Base-by-base conservation (phyloP, 2,113 vertebrate species). In the Nothoprocta pentlandii region DNA sequence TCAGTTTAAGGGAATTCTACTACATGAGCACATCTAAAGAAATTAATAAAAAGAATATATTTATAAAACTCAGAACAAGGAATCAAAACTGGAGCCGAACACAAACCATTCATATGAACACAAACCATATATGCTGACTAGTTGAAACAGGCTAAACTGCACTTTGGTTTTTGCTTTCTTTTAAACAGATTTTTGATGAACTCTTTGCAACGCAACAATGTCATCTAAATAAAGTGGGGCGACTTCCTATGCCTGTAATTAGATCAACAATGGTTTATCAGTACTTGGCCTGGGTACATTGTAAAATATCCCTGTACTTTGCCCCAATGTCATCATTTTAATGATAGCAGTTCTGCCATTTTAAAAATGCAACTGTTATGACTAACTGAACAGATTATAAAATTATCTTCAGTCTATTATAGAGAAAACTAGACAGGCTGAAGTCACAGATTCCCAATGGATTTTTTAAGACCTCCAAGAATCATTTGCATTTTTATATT, bases 11-110 rank as follows among this genome's bases (percentile, higher is more conserved):
- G 47, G 9, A 87, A 73, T 87, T 58, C 32, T 81, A 71, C 54
- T 66, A 56, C 1, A 1, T n/a, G 30, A 89, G 16, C 10, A 49
- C 2, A 1, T 47, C 25, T 80, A 59, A 53, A 91, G 80, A 81
- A 63, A 15, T 8, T 1, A 75, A 42, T 63, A 83, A 61, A 78
- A 4, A 41, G 28, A 70, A 64, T 42, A 46, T 32, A 23, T 39
- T 77, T 85, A 92, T 58, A 79, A 41, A 92, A 87, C 26, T 85
- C 42, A 85, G 92, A 94, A 67, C 46, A 71, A 63, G 34, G 79
- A 62, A 32, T 74, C 44, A 71, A 69, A 80, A 62, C 42, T 17
- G 71, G 56, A 90, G n/a, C 28, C 71, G 13, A 14, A 2, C 42
- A 53, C 49, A 22, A 49, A 49, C 49, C 21, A 49, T 49, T 49